Base-by-base conservation (phyloP, 2,888 invertebrate genomes). In the Drosophila crucigera region DNA sequence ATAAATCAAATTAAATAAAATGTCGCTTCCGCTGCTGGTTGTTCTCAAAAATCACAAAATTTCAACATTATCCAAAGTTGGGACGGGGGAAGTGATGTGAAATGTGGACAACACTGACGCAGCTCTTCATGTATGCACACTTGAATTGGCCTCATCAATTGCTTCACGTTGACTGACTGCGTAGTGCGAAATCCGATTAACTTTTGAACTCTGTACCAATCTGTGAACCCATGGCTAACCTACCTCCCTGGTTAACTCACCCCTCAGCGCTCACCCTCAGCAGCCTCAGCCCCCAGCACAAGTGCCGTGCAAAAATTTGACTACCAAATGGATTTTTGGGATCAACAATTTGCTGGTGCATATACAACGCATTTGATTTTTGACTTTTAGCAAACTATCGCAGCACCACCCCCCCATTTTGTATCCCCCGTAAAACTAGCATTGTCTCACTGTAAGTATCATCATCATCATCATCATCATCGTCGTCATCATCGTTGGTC, bases 81-180 rank as follows among this genome's bases (percentile, higher is more conserved):
- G 0, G 7, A 14, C 22, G n/a, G n/a, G 11, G 7, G 4, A 47
- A 19, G 22, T 25, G 28, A 9, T 31, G 58, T 0, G n/a, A 58
- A 22, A 30, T 22, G n/a, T 43, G 41, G 43, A 22, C 58, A 58
- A 58, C 43, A 43, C 58, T 58, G 43, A 10, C 30, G 47, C 16
- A 25, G 30, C 63, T 73, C 62, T 78, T 71, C 81, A 81, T 89
- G 74, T 78, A 86, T 82, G 76, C 76, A 78, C 89, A 82, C 84
- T 89, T 74, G 82, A 89, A 86, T 86, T 89, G 75, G 72, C 82
- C 82, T 82, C 89, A 89, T 89, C 89, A 87, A 86, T 86, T 84
- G 85, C 80, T 82, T 89, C 82, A 87, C 80, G 84, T 84, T 84
- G 84, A 86, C 84, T 86, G 84, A 87, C 74, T 89, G 68, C 85